These are phyloP conservation scores for Gobiocypris rarus DNA, from an alignment of 2,113 vertebrate species.

Conservation along the genomic window DNA sequence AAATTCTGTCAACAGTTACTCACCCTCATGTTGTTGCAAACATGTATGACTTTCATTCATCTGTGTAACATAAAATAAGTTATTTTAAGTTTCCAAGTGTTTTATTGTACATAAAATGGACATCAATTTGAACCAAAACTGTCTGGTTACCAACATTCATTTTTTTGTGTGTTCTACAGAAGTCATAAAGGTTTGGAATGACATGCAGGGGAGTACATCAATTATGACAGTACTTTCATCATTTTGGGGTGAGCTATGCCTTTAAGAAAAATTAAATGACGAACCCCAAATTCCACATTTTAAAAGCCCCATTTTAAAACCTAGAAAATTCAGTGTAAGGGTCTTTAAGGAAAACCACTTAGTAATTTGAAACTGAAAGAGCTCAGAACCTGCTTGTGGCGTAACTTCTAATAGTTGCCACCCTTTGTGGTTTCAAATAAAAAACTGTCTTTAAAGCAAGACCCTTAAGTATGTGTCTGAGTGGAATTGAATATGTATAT, in stretches of 20 bases:
- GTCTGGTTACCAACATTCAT: neutral
- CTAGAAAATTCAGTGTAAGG: neutral
- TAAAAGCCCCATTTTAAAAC: neutral
- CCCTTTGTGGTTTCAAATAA: conserved; percentile 66
- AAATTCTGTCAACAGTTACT: neutral
- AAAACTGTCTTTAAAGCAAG: conserved; percentile 70
- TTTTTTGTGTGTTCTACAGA: neutral
- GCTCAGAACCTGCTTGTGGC: conserved; percentile 58
- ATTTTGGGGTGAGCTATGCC: neutral
- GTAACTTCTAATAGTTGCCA: conserved; percentile 60
- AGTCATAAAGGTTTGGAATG: neutral
- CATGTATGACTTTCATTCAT: neutral
- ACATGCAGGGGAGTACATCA: neutral
- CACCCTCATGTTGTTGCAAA: neutral
- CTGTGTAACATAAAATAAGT: neutral
- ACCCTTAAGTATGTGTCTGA: conserved; percentile 59
- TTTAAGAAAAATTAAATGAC: neutral
- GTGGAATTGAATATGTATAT: conserved; percentile 53
- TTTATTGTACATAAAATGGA: too few relatives aligned
- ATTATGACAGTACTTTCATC: neutral
- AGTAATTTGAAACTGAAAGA: conserved; percentile 59
- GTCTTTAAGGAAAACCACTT: conserved; percentile 2
- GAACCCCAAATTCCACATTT: neutral
- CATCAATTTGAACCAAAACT: too few relatives aligned
- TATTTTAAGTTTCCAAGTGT: neutral